Evolutionary conservation across 1,140 invertebrate genomes (phyloP).

Genomic region (Caenorhabditis remanei): DNA sequence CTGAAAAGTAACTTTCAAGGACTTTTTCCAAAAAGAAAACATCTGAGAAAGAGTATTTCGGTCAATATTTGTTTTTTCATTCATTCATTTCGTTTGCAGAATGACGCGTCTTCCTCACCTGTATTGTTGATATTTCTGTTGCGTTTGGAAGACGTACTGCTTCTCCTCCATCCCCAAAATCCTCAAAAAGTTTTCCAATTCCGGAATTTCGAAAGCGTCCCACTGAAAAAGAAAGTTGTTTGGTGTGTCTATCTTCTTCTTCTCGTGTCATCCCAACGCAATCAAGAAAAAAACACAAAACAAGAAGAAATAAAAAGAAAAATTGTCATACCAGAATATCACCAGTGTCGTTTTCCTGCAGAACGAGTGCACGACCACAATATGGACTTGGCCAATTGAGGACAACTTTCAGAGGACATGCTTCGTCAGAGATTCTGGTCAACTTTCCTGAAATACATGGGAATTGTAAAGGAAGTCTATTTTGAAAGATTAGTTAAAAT

Average conservation of each 20-base stretch:
- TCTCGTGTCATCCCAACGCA: background rate
- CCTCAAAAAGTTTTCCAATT: constrained; percentile 81
- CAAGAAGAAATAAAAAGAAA: background rate
- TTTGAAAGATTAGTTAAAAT: background rate
- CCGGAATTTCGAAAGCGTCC: constrained; percentile 82
- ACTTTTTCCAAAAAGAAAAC: background rate
- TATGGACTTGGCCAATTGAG: constrained; percentile 79
- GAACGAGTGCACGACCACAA: constrained; percentile 79
- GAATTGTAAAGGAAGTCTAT: no score
- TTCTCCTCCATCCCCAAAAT: constrained; percentile 82
- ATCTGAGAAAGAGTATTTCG: constrained; percentile 8
- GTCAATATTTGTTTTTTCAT: constrained; percentile 24
- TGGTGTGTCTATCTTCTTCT: background rate
- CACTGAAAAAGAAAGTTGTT: constrained; percentile 79
- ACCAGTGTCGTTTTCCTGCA: constrained; percentile 83
- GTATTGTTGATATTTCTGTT: constrained; percentile 80
- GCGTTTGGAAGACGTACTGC: constrained; percentile 80
- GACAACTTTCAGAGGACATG: constrained; percentile 80
- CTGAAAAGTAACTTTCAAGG: constrained; percentile 42
- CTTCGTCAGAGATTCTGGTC: constrained; percentile 79
- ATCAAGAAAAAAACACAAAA: background rate
- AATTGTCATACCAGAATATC: constrained; percentile 80
- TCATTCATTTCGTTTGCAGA: background rate
- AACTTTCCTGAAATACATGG: constrained; percentile 76
- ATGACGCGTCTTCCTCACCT: constrained; percentile 61